Base-by-base conservation (phyloP, 2,888 invertebrate genomes). In the Hemistola chrysoprasaria region DNA sequence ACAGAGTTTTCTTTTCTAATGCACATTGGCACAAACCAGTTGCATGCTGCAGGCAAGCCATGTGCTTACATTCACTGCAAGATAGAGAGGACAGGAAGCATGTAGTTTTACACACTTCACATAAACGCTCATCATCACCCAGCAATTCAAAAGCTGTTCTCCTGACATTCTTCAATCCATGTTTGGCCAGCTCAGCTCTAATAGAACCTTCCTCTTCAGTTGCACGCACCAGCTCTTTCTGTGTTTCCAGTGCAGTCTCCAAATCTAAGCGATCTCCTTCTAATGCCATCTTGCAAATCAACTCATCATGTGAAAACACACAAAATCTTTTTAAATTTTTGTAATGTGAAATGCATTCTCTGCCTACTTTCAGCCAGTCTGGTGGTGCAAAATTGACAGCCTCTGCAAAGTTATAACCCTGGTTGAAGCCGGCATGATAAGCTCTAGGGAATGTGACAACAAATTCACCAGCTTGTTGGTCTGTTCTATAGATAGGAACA, bases 361-460 rank as follows among this genome's bases (percentile, higher is more conserved):
- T 88, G 1, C 95, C 95, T 67, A 93, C 85, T 47, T 91, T 86
- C 21, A 95, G 78, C 95, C 95, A 95, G 75, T 95, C 95, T 39
- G 94, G 92, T 11, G 95, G 94, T 38, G 94, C 93, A 87, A 95
- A 95, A 68, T 95, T 95, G n/a, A 95, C 95, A 42, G 95, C 95
- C 76, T 95, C 95, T 28, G 95, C 95, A 87, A 95, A 94, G 75
- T 95, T 95, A 71, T 94, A 94, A 0, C 95, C 95, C 67, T 94
- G 94, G 72, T 95, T 95, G 65, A 94, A 95, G 6, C 95, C 95
- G 41, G 95, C 93, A 82, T 95, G 95, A 67, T 95, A 95, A 11
- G 95, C 93, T 50, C 95, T 81, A 0, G 95, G 95, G 65, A 95
- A 95, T 9, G 95, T 95, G 8, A 95, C 90, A 16, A 95, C 92